Base-by-base conservation (phyloP, 2,797 vertebrate genomes). In the Peromyscus aztecus region DNA sequence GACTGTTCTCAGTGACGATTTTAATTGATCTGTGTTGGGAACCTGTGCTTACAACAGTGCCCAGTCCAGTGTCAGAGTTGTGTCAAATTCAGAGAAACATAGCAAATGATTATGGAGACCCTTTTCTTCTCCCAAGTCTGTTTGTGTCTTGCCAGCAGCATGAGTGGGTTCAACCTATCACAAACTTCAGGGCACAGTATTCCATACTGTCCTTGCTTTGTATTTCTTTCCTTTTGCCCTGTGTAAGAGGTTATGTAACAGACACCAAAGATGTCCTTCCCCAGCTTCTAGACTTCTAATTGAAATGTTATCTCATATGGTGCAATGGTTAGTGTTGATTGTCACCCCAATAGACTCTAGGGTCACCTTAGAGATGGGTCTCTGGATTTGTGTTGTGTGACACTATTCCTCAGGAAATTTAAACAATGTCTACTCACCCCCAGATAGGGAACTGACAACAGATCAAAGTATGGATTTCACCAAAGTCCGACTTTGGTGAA, bases 11-110 rank as follows among this genome's bases (percentile, higher is more conserved):
- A 40, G 67, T 55, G 37, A 89, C 23, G 67, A 34, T 80, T 91
- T 93, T 80, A 91, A 65, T 59, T 52, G 46, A 29, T 90, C 37
- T 63, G 17, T 82, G 85, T 29, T 90, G 59, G 2, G 85, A 46
- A 73, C 71, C 91, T 89, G 40, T 11, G 19, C 49, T 46, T 10
- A 63, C n/a, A 46, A 13, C 8, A 17, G 27, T 49, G 40, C 21
- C 29, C 16, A 67, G 52, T 80, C 61, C 67, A 67, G 27, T 67
- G 46, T 84, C 87, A 81, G 67, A 91, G 61, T 9, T 34, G 14
- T 46, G 77, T 93, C 40, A 67, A 5, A 67, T 83, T 92, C 83
- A 95, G 90, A 96, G 87, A 92, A 82, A 91, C 27, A 12, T 1
- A 71, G 27, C 61, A 34, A 67, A 29, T 27, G 31, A 23, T 76